These are phyloP conservation scores for Drosophila baimaii DNA, from an alignment of 1,140 invertebrate species.

Conservation along the genomic window DNA sequence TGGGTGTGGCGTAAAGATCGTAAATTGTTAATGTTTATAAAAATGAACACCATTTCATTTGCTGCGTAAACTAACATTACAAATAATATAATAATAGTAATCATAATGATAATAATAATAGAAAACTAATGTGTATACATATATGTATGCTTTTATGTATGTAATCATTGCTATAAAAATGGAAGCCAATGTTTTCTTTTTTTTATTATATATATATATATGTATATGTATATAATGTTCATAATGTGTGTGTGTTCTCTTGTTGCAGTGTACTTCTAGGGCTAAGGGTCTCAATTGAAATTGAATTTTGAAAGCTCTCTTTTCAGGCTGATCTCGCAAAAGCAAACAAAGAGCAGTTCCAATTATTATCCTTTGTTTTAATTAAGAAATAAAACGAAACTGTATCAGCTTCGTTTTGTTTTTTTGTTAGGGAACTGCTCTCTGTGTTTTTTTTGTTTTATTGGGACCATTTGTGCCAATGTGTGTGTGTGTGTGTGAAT, in stretches of 20 bases:
- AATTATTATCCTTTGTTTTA: slow-evolving; percentile 2
- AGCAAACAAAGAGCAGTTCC: not conserved
- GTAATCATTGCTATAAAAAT: slow-evolving; percentile 62
- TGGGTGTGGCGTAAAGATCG: slow-evolving; percentile 24
- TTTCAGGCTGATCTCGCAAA: slow-evolving; percentile 30
- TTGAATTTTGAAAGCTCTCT: slow-evolving; percentile 68
- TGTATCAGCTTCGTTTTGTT: slow-evolving; percentile 55
- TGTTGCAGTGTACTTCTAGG: slow-evolving; percentile 42
- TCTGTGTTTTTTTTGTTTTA: not conserved
- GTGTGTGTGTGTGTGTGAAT: slow-evolving; percentile 25
- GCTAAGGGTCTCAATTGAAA: slow-evolving; percentile 57
- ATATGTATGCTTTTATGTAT: slow-evolving; percentile 40
- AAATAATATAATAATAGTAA: slow-evolving; percentile 48
- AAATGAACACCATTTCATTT: slow-evolving; percentile 69
- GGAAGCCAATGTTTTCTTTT: slow-evolving; percentile 76
- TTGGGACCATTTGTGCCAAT: slow-evolving; percentile 26
- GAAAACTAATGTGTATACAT: slow-evolving; percentile 61
- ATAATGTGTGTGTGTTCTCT: slow-evolving; percentile 29
- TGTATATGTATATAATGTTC: slow-evolving; percentile 28
- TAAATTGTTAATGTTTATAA: slow-evolving; percentile 53
- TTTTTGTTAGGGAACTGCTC: slow-evolving; percentile 10
- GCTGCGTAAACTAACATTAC: slow-evolving; percentile 47
- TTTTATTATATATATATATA: slow-evolving; percentile 2
- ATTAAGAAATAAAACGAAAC: slow-evolving; percentile 34
- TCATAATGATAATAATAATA: slow-evolving; percentile 31